Evolutionary conservation across 2,888 invertebrate species (phyloP).

Genomic region (Crioceris asparagi): DNA sequence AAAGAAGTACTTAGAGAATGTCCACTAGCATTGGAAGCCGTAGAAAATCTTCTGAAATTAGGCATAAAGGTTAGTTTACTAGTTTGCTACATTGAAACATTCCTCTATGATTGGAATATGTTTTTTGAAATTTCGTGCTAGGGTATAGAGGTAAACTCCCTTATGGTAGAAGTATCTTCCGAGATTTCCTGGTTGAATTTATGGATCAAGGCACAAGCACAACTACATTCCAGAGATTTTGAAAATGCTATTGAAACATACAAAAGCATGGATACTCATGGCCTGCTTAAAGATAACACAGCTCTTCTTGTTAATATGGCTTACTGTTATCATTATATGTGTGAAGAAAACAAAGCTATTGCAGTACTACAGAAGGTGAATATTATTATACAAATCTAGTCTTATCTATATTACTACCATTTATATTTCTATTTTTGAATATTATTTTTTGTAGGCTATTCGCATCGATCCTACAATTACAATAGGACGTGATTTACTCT

Average conservation of each 20-base stretch:
- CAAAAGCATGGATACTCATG: slow-evolving; percentile 53
- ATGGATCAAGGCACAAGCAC: slow-evolving; percentile 55
- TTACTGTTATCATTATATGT: slow-evolving; percentile 60
- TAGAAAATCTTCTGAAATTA: slow-evolving; percentile 58
- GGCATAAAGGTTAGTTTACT: slow-evolving; percentile 40
- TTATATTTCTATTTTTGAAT: too few relatives aligned
- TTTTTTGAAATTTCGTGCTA: slow-evolving; percentile 29
- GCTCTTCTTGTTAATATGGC: slow-evolving; percentile 58
- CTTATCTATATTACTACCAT: too few relatives aligned
- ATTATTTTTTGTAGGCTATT: slow-evolving; percentile 24
- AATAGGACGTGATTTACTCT: slow-evolving; percentile 29
- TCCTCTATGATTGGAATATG: background rate
- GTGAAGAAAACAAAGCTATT: slow-evolving; percentile 57
- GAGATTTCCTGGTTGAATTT: slow-evolving; percentile 45
- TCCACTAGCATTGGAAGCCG: slow-evolving; percentile 65
- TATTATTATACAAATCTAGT: background rate
- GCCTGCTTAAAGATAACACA: slow-evolving; percentile 55
- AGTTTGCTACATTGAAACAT: background rate
- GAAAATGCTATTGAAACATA: slow-evolving; percentile 54
- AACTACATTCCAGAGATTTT: slow-evolving; percentile 57
- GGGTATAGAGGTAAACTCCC: slow-evolving; percentile 62
- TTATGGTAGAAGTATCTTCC: slow-evolving; percentile 49
- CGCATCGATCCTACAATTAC: slow-evolving; percentile 28
- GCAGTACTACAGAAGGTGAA: slow-evolving; percentile 40
- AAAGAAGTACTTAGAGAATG: slow-evolving; percentile 64